Base-by-base conservation (phyloP, 2,113 vertebrate species). In the Syrrhaptes paradoxus region DNA sequence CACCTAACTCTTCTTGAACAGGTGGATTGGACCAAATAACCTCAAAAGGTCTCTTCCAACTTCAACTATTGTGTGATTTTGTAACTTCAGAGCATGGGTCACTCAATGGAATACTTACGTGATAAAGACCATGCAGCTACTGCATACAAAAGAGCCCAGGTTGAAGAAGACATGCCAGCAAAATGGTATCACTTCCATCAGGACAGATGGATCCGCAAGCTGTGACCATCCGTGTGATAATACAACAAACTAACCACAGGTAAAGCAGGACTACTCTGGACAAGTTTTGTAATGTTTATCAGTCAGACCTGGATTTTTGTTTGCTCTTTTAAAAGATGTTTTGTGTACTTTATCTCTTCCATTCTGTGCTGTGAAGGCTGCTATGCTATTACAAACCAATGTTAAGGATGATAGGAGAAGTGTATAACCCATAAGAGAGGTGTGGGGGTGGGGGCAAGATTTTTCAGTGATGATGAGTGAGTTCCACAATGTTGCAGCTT, bases 81-180 rank as follows among this genome's bases (percentile, higher is more conserved):
- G 10, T 67, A 82, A 31, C 11, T 77, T 48, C 16, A 45, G 36
- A 18, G 6, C 4, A 41, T 24, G 14, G 11, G 6, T 45, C 16
- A 7, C 18, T 57, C 0, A 0, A 49, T 10, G 9, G 16, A 49
- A 58, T 38, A 52, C 5, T 5, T 38, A 6, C 13, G 7, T 45
- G 20, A 29, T 32, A 84, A 79, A 66, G 32, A 32, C 31, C 4
- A 9, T 13, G 21, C 1, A 74, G 36, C 19, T 51, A 21, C 16
- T 71, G 32, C 7, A 29, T 32, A 10, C 7, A 24, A 45, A 61
- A 70, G 3, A 61, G 11, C 8, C 9, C 17, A n/a, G 6, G 7
- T 15, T 15, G 13, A 17, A 83, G 54, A 66, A 45, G 7, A 31
- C 16, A 36, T 14, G 11, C 15, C 16, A 72, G 17, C 11, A 76